Evolutionary conservation across 2,113 vertebrate genomes (phyloP).

Genomic region (Xyrauchen texanus): DNA sequence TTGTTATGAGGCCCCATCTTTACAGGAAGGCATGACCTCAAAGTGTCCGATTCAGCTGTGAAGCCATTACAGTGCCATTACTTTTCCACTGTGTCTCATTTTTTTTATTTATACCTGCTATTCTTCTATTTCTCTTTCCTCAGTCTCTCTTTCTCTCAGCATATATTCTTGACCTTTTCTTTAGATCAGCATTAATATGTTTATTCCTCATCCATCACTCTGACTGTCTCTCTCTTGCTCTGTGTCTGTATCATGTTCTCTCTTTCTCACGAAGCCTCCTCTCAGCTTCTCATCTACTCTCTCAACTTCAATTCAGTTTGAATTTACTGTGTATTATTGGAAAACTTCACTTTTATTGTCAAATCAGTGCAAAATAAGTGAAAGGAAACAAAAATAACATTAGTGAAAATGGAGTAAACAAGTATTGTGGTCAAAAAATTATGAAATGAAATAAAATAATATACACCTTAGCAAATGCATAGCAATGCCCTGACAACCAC

Average conservation of each 20-base stretch:
- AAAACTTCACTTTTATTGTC: too few relatives aligned
- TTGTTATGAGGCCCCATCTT: background rate
- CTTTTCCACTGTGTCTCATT: background rate
- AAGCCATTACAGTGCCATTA: background rate
- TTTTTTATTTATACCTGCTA: background rate
- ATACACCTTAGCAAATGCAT: too few relatives aligned
- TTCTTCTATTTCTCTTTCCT: background rate
- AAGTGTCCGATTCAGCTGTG: conserved; percentile 7
- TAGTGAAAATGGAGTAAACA: too few relatives aligned
- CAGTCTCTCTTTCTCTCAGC: background rate
- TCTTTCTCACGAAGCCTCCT: conserved; percentile 32
- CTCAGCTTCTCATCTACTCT: background rate
- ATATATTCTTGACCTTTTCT: conserved; percentile 44
- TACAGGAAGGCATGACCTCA: conserved; percentile 18
- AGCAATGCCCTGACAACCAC: too few relatives aligned
- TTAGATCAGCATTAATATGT: conserved; percentile 50
- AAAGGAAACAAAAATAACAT: too few relatives aligned
- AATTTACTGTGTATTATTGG: too few relatives aligned
- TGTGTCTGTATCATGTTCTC: background rate
- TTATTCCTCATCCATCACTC: conserved; percentile 30
- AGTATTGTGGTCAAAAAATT: too few relatives aligned
- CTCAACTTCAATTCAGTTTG: background rate
- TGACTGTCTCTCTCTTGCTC: conserved; percentile 17
- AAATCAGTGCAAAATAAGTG: too few relatives aligned
- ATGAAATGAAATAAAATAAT: too few relatives aligned